Base-by-base conservation (phyloP, 64 coral and sea anemone species). In the Porites lutea region DNA sequence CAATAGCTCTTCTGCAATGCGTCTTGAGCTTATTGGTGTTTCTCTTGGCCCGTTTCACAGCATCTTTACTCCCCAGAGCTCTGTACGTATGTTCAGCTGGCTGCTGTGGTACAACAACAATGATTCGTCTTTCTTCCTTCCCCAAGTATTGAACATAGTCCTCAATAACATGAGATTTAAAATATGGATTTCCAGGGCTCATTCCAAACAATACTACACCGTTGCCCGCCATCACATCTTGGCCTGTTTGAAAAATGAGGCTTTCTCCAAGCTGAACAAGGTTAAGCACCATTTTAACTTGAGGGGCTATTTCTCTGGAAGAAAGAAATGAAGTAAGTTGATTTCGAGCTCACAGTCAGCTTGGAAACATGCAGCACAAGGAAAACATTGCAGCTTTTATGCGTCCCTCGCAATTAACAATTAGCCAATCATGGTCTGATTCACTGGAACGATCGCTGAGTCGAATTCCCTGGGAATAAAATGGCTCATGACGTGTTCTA, bases 181-280 rank as follows among this genome's bases (percentile, higher is more conserved):
- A 93, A 20, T 80, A 88, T 1, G 92, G 92, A 74, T 93, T 93
- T 3, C 92, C 92, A 69, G 92, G 92, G 51, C 92, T 93, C 83
- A 93, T 93, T 79, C 92, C 92, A 72, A 93, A 93, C 22, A 93
- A 53, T 13, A 93, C 92, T 18, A 93, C 74, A 14, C 92, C 92
- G 27, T 93, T 93, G 44, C n/a, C 43, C 9, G 58, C 48, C 83
- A 93, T 79, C 18, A 93, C 86, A 14, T 88, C 83, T 70, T 71
- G 21, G 47, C 92, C 92, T 15, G 84, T 93, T 59, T 69, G 19
- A 45, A 79, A 88, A 70, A 93, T 76, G 6, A 79, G 76, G 57
- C 63, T 82, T 50, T 72, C 46, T 72, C 37, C 73, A 63, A 75
- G 21, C 53, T 92, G 68, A 65, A 21, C 44, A 50, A 86, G 71